These are phyloP conservation scores for Argentina silus DNA, from an alignment of 2,797 vertebrate genomes.

Conservation along the genomic window DNA sequence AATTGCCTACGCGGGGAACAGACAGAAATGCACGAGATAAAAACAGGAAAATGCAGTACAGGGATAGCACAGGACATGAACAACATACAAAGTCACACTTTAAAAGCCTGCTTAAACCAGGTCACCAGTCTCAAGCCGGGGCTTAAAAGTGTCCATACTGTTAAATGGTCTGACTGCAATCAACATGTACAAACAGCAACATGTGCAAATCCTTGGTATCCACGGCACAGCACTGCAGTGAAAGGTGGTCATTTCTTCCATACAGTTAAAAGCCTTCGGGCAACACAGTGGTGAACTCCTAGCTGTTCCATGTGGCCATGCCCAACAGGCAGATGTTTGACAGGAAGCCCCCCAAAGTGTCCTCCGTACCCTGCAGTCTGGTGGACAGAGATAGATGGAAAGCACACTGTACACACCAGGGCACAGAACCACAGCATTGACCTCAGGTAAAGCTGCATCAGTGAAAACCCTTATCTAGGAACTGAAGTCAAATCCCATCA, in stretches of 20 bases:
- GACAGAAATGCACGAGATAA: no score
- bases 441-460: constrained; percentile 31
- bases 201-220: background rate
- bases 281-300: background rate
- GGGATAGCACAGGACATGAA: no score
- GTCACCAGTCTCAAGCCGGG: no score
- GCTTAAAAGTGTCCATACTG: background rate
- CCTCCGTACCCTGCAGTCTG: constrained; percentile 25
- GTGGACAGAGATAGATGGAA: constrained; percentile 46
- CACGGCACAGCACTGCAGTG: background rate
- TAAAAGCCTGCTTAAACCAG: no score
- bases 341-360: constrained; percentile 18
- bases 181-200: no score
- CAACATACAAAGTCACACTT: no score
- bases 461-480: constrained; percentile 34
- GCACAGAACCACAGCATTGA: constrained; percentile 15
- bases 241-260: background rate
- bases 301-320: constrained; percentile 20
- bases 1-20: no score
- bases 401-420: constrained; percentile 29
- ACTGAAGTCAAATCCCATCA: constrained; percentile 31
- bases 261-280: background rate
- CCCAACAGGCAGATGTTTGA: constrained; percentile 29
- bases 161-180: background rate
- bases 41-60: no score